These are phyloP conservation scores for Nymphicus hollandicus DNA, from an alignment of 2,113 vertebrate genomes.

Conservation along the genomic window DNA sequence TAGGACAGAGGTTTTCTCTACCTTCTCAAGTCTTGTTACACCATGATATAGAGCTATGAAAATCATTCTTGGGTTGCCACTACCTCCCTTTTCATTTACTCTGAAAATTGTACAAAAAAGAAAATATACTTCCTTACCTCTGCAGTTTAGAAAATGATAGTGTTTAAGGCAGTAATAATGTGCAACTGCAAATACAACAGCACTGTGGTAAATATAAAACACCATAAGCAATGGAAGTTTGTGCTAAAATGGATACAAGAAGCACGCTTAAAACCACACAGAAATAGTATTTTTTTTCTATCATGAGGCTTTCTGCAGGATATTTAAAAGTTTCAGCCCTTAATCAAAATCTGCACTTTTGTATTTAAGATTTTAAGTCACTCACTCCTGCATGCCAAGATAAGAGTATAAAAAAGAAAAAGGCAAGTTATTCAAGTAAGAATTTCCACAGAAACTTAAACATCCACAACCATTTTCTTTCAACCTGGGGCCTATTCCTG, in stretches of 20 bases:
- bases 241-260: constrained; percentile 29
- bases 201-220: constrained; percentile 59
- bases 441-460: constrained; percentile 24
- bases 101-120: constrained; percentile 62
- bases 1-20: constrained; percentile 17
- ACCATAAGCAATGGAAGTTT: constrained; percentile 49
- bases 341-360: constrained; percentile 25
- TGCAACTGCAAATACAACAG: constrained; percentile 58
- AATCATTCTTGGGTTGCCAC: constrained; percentile 36
- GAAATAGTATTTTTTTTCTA: neutral
- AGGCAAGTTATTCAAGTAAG: neutral
- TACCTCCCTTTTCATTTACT: constrained; percentile 54
- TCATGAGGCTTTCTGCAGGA: constrained; percentile 21
- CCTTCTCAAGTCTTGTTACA: constrained; percentile 53
- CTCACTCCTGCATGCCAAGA: constrained; percentile 26
- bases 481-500: neutral
- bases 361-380: constrained; percentile 23
- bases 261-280: neutral
- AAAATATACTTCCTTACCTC: constrained; percentile 56
- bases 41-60: constrained; percentile 4
- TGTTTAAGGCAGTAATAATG: constrained; percentile 69
- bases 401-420: neutral
- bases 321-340: constrained; percentile 43
- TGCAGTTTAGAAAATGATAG: constrained; percentile 66
- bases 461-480: neutral